phyloP scores from a whole-genome alignment of 2,888 invertebrate species.

The Orthosia incerta region DNA sequence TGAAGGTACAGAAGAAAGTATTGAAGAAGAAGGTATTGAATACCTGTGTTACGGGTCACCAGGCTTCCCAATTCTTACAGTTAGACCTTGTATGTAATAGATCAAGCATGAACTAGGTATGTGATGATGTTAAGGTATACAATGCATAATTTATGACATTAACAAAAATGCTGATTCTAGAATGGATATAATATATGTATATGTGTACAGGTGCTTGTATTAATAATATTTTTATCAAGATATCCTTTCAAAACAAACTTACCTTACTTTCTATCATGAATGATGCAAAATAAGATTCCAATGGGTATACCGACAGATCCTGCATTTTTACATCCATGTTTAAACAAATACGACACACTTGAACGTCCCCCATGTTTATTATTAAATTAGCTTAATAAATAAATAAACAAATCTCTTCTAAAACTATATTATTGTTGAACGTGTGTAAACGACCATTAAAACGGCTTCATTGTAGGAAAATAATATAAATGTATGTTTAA shows the following conservation, averaged over 20 bases:
- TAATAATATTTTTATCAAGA: too few relatives aligned
- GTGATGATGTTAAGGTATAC: too few relatives aligned
- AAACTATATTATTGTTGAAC: not conserved
- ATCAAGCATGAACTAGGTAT: too few relatives aligned
- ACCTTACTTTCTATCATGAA: conserved; percentile 78
- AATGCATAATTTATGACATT: too few relatives aligned
- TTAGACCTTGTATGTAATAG: too few relatives aligned
- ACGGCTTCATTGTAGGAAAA: not conserved
- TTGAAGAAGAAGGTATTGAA: too few relatives aligned
- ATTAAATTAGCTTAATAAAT: conserved; percentile 45
- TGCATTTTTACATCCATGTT: conserved; percentile 79
- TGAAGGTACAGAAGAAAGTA: too few relatives aligned
- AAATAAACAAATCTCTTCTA: not conserved
- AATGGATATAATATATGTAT: too few relatives aligned
- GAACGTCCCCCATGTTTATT: conserved; percentile 76
- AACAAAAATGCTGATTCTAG: too few relatives aligned
- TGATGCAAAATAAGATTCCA: conserved; percentile 78
- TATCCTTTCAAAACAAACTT: conserved; percentile 66
- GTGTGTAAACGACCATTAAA: not conserved
- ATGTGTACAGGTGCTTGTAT: too few relatives aligned
- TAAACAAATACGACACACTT: conserved; percentile 85
- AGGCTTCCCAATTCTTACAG: too few relatives aligned
- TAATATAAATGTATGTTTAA: not conserved
- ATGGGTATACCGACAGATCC: conserved; percentile 75
- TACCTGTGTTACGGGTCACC: too few relatives aligned